Percentiles rank a stretch among this genome's conserved stretches.
These are phyloP conservation scores for Caenorhabditis elegans DNA, from an alignment of 1,140 invertebrate species.

Conservation along the genomic window DNA sequence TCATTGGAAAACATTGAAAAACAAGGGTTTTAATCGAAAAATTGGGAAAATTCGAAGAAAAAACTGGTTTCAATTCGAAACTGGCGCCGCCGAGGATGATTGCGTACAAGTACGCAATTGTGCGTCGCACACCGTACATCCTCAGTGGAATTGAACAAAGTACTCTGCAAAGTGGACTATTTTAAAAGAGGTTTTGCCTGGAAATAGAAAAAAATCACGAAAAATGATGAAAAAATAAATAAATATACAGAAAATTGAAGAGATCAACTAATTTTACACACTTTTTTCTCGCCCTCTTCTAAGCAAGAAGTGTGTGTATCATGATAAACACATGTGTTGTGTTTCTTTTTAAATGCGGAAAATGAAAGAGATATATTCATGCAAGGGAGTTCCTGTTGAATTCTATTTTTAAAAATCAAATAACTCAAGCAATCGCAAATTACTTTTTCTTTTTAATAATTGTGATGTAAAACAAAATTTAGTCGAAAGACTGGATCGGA, in stretches of 20 bases:
- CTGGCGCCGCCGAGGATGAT: background rate
- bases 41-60: too few species aligned
- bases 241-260: background rate
- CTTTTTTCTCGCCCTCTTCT: background rate
- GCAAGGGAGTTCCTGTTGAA: too few species aligned
- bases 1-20: background rate
- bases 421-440: too few species aligned
- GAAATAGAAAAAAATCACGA: background rate
- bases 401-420: too few species aligned
- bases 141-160: background rate
- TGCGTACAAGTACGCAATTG: background rate
- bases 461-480: too few species aligned
- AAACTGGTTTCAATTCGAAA: background rate
- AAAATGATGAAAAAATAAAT: background rate
- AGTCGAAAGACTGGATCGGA: too few species aligned
- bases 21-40: background rate
- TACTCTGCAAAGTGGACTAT: too few species aligned
- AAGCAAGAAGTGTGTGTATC: background rate
- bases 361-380: background rate
- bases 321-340: constrained; percentile 26
- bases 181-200: too few species aligned
- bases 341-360: background rate
- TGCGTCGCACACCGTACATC: background rate
- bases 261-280: background rate
- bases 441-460: too few species aligned